Evolutionary conservation across 1,140 invertebrate species (phyloP).

Genomic region (Meloidogyne hapla): DNA sequence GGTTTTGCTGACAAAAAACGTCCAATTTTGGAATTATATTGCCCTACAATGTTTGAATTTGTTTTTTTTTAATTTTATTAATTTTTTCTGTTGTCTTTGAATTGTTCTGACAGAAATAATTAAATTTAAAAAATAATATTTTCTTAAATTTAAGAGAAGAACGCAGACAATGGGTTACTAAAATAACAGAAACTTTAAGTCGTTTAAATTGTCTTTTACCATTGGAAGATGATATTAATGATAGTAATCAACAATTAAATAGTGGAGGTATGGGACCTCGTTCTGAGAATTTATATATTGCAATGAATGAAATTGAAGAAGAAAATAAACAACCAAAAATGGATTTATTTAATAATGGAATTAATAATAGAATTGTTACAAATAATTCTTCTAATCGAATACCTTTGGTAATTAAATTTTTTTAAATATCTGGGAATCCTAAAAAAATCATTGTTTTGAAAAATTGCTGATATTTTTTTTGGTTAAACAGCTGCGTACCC

Average conservation of each 20-base stretch:
- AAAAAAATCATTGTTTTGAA: no score
- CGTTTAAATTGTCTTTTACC: conserved; percentile 14
- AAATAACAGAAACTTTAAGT: conserved; percentile 8
- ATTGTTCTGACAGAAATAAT: background rate
- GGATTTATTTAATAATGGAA: no score
- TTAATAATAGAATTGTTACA: background rate
- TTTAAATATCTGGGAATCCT: no score
- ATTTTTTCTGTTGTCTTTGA: conserved; percentile 4
- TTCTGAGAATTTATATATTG: conserved; percentile 18
- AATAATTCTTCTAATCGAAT: background rate
- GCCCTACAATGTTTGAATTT: conserved; percentile 22
- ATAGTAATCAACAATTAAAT: background rate
- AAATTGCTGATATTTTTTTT: no score
- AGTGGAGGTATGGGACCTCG: background rate
- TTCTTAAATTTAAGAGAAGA: conserved; percentile 19
- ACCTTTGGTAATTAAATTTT: background rate
- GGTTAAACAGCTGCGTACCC: no score
- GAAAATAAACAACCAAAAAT: conserved; percentile 3
- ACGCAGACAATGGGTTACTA: conserved; percentile 20
- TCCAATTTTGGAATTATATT: conserved; percentile 29
- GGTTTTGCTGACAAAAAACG: conserved; percentile 27
- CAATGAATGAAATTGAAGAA: conserved; percentile 14
- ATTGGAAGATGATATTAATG: background rate
- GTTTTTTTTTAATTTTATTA: background rate
- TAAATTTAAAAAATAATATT: background rate